These are phyloP conservation scores for Neocrepidodera transversa DNA, from an alignment of 2,888 invertebrate genomes.

Conservation along the genomic window DNA sequence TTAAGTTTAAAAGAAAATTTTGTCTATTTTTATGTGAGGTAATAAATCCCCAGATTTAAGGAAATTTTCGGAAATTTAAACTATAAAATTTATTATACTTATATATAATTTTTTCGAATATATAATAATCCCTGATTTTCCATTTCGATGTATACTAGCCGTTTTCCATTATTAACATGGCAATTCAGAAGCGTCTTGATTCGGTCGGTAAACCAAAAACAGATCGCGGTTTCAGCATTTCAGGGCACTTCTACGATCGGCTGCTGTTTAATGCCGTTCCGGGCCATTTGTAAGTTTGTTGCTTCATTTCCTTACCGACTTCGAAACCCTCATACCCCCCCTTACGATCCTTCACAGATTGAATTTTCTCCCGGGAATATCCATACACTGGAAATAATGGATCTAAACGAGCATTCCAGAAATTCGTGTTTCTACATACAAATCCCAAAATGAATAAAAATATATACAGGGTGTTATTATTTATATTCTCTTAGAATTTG, in stretches of 20 bases:
- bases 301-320: conserved; percentile 56
- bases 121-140: neutral
- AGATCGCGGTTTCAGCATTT: conserved; percentile 53
- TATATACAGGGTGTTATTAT: too few species aligned
- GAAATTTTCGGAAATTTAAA: too few species aligned
- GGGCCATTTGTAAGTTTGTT: conserved; percentile 60
- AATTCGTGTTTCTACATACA: too few species aligned
- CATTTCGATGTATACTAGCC: conserved; percentile 18
- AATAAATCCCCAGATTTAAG: too few species aligned
- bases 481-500: too few species aligned
- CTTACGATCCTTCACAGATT: conserved; percentile 10
- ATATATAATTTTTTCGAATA: too few species aligned
- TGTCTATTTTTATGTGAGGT: too few species aligned
- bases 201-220: conserved; percentile 56
- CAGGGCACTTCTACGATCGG: conserved; percentile 49
- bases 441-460: too few species aligned
- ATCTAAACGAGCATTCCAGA: too few species aligned
- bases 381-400: too few species aligned
- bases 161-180: conserved; percentile 39
- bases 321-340: neutral
- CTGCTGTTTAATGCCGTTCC: conserved; percentile 59
- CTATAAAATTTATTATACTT: too few species aligned
- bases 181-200: conserved; percentile 47
- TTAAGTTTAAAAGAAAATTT: too few species aligned
- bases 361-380: conserved; percentile 22